Conservation (phyloP, 2,888 invertebrate species). For the Elysia crispata region DNA sequence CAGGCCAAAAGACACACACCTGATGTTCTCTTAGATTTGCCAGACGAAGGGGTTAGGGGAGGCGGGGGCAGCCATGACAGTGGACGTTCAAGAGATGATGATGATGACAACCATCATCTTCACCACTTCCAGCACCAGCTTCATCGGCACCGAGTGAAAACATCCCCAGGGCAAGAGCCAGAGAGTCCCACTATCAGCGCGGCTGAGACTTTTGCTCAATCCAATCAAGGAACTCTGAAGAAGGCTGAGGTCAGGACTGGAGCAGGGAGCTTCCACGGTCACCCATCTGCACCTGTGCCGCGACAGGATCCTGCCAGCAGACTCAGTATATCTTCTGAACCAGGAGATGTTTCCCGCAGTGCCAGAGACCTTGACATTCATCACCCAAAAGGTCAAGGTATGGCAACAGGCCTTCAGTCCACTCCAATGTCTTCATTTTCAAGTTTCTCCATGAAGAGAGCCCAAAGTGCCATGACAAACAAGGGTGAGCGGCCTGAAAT, state of each 20-base stretch:
- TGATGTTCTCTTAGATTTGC: slow-evolving; percentile 76
- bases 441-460: slow-evolving; percentile 48
- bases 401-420: neutral
- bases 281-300: slow-evolving; percentile 13
- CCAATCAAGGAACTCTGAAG: slow-evolving; percentile 87
- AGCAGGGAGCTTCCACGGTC: neutral
- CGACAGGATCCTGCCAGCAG: slow-evolving; percentile 44
- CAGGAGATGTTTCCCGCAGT: slow-evolving; percentile 41
- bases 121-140: no score
- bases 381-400: neutral
- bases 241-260: slow-evolving; percentile 77
- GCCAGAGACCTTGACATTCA: slow-evolving; percentile 12
- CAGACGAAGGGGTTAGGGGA: slow-evolving; percentile 67
- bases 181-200: slow-evolving; percentile 79
- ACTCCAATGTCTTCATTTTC: slow-evolving; percentile 48
- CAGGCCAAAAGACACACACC: slow-evolving; percentile 74
- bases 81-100: no score
- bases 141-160: slow-evolving; percentile 19
- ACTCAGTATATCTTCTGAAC: slow-evolving; percentile 50
- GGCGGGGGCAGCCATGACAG: slow-evolving; percentile 6
- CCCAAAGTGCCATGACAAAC: slow-evolving; percentile 46
- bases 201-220: slow-evolving; percentile 87
- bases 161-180: slow-evolving; percentile 68
- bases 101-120: no score
- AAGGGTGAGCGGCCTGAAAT: slow-evolving; percentile 32